Evolutionary conservation across 2,888 invertebrate genomes (phyloP).

Genomic region (Tetranychus piercei): DNA sequence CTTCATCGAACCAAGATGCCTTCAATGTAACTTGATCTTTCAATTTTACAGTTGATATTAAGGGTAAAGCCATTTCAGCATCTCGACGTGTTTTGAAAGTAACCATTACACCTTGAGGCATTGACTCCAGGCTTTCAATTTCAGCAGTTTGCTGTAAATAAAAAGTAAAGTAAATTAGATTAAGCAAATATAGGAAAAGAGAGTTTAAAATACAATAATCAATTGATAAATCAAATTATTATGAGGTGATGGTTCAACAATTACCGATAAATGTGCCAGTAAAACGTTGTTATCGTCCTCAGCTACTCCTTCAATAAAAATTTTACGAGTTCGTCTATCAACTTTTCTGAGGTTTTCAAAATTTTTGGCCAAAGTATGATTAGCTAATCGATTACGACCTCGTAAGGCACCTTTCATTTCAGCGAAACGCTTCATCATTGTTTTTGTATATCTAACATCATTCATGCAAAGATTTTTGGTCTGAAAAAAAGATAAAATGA

Average conservation of each 20-base stretch:
- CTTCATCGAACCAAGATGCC: slow-evolving; percentile 18
- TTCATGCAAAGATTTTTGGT: slow-evolving; percentile 19
- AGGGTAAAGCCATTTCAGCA: slow-evolving; percentile 45
- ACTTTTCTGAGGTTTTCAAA: slow-evolving; percentile 33
- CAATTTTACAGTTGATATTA: slow-evolving; percentile 13
- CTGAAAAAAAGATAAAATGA: slow-evolving; percentile 1
- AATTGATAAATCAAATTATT: neutral
- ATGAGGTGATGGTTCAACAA: slow-evolving; percentile 27
- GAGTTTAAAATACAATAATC: neutral
- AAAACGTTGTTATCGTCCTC: slow-evolving; percentile 61
- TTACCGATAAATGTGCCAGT: slow-evolving; percentile 63
- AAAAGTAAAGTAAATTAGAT: slow-evolving; percentile 2
- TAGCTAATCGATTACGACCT: neutral
- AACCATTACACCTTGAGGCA: slow-evolving; percentile 53
- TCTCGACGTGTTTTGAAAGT: slow-evolving; percentile 56
- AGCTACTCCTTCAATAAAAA: slow-evolving; percentile 70
- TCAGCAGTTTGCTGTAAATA: slow-evolving; percentile 57
- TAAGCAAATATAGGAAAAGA: neutral
- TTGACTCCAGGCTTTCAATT: slow-evolving; percentile 57
- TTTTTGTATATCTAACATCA: slow-evolving; percentile 4
- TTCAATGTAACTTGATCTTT: slow-evolving; percentile 13
- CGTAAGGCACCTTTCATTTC: slow-evolving; percentile 8
- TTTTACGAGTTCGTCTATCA: slow-evolving; percentile 66
- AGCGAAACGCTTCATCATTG: neutral
- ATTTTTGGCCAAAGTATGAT: neutral